A percentile compares a stretch with the other conserved stretches of the same genome.
Conservation (phyloP, 2,113 vertebrate genomes). For the Poecile atricapillus region DNA sequence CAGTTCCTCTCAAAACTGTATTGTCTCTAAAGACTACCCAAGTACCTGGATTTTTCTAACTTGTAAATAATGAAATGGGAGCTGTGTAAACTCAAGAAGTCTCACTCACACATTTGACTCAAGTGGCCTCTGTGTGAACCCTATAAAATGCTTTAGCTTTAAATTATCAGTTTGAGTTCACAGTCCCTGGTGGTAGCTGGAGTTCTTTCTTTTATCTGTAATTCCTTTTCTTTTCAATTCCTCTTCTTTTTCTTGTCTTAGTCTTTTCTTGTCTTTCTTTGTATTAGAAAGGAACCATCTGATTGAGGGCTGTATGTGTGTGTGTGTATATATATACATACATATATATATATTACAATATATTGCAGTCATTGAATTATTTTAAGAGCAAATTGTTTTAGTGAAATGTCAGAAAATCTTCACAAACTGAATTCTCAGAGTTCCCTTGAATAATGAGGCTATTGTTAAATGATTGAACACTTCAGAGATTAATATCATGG, state of each 20-base stretch:
- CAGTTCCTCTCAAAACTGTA: neutral
- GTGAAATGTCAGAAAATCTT: conserved; percentile 57
- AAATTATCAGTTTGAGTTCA: conserved; percentile 47
- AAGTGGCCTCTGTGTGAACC: conserved; percentile 56
- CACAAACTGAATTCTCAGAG: neutral
- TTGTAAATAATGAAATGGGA: conserved; percentile 40
- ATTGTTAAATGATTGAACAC: conserved; percentile 64
- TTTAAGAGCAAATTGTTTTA: conserved; percentile 56
- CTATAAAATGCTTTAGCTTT: conserved; percentile 50
- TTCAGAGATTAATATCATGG: conserved; percentile 61
- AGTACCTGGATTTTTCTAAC: neutral
- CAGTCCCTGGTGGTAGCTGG: neutral
- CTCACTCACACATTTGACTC: neutral
- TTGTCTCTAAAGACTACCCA: neutral
- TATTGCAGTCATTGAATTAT: neutral
- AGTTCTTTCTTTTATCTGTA: neutral
- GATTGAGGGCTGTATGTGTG: neutral
- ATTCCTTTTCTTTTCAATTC: neutral
- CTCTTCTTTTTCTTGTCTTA: neutral
- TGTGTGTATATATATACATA: neutral
- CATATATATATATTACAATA: neutral
- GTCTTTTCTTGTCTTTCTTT: neutral
- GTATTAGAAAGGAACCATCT: conserved; percentile 18
- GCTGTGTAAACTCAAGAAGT: conserved; percentile 3
- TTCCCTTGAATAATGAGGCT: conserved; percentile 55